phyloP scores from a whole-genome alignment of 2,113 vertebrate species.

The Speoplatyrhinus poulsoni region DNA sequence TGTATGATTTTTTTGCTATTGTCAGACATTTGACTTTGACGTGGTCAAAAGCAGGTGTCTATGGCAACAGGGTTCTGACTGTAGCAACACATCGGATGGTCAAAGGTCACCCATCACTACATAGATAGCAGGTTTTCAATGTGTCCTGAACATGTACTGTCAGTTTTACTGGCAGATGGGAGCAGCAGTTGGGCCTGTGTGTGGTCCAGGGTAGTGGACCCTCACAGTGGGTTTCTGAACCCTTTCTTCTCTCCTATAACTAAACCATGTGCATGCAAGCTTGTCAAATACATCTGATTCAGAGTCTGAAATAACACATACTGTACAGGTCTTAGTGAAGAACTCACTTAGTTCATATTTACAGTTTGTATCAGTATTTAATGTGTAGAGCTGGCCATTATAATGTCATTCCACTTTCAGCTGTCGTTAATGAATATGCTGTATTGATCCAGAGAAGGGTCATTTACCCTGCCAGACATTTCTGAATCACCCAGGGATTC shows the following conservation, averaged over 20 bases:
- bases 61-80: constrained; percentile 30
- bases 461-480: not conserved
- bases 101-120: constrained; percentile 45
- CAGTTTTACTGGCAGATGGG: constrained; percentile 40
- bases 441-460: not conserved
- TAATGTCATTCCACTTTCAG: not conserved
- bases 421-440: not conserved
- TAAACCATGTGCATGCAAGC: not conserved
- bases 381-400: not conserved
- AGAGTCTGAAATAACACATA: not conserved
- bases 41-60: constrained; percentile 18
- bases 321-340: not conserved
- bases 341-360: not conserved
- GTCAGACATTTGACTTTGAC: not conserved
- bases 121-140: constrained; percentile 41
- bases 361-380: not conserved
- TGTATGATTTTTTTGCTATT: no score
- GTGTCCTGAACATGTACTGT: constrained; percentile 48
- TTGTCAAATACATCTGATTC: not conserved
- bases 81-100: constrained; percentile 46
- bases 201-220: constrained; percentile 48
- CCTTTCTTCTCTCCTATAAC: no score
- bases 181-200: constrained; percentile 52
- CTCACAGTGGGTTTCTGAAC: no score
- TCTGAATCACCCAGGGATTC: no score